Base-by-base conservation (phyloP, 2,888 invertebrate species). In the Cephus runcator region DNA sequence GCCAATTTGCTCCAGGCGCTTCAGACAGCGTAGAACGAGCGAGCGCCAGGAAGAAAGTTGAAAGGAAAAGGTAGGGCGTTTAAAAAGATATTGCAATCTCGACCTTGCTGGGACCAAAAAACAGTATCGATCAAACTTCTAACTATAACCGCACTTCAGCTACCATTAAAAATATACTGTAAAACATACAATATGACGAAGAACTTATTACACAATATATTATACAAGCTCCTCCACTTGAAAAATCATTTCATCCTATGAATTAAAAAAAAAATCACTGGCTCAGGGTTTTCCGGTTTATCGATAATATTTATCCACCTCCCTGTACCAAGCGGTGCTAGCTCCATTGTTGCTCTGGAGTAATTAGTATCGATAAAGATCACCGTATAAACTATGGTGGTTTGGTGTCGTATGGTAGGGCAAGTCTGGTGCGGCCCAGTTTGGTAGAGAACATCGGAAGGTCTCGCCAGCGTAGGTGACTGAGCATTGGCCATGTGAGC, bases 401-500 rank as follows among this genome's bases (percentile, higher is more conserved):
- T 56, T 56, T 23, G 56, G 56, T 56, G 23, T 23, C 9, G 56
- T 56, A 23, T 56, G 56, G 56, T 56, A 23, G 23, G 56, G 56
- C 56, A 56, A 15, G 56, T 56, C 56, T 56, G 56, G 56, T 23
- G 23, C 23, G 23, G 23, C 23, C 23, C 23, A 23, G 56, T 23
- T 56, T 56, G 56, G 23, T 31, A 71, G 31, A 33, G 33, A 33
- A 71, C 34, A 71, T 71, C 71, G 71, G 71, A 56, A 56, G 15
- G 71, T 34, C 31, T 71, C 71, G 71, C 34, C 71, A 33, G 71
- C 12, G 33, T 71, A 71, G 71, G 33, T 33, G 71, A 71, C 71
- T 34, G 33, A 71, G 71, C 12, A 23, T 71, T 34, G 71, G 75
- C 80, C 84, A 82, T 88, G 87, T 87, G 88, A 86, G 83, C 82